phyloP scores from a whole-genome alignment of 1,140 invertebrate genomes.

The Lepidostoma basale region DNA sequence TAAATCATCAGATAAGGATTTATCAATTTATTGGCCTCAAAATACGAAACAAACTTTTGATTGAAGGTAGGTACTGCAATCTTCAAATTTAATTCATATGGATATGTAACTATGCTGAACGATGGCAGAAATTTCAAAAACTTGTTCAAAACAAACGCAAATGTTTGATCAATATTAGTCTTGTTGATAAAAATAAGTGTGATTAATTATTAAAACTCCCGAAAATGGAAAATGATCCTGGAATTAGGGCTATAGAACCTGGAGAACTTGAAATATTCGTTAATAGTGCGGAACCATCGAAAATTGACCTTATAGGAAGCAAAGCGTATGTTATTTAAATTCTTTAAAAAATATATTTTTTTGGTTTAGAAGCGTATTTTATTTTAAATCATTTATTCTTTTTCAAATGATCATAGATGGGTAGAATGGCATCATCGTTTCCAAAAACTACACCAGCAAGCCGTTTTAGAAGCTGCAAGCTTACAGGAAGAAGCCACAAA shows the following conservation, averaged over 20 bases:
- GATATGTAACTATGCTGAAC: neutral
- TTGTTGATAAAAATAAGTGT: neutral
- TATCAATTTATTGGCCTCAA: neutral
- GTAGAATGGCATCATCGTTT: slow-evolving; percentile 76
- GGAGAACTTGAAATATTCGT: slow-evolving; percentile 58
- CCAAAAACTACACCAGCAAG: slow-evolving; percentile 80
- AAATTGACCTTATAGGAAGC: slow-evolving; percentile 54
- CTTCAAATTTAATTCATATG: neutral
- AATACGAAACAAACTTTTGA: neutral
- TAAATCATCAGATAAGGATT: neutral
- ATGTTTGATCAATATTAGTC: slow-evolving; percentile 32
- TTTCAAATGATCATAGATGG: slow-evolving; percentile 62
- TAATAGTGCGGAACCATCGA: slow-evolving; percentile 53
- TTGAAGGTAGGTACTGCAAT: too few species aligned
- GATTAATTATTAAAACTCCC: neutral
- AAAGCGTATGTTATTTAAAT: slow-evolving; percentile 50
- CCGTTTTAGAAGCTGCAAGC: slow-evolving; percentile 68
- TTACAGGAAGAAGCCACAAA: slow-evolving; percentile 39
- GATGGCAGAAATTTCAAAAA: slow-evolving; percentile 4
- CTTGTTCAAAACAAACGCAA: neutral
- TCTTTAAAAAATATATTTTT: slow-evolving; percentile 1
- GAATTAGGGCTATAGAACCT: slow-evolving; percentile 52
- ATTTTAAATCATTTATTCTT: neutral
- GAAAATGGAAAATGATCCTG: slow-evolving; percentile 50
- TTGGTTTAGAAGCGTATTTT: neutral